Percentiles rank a stretch among this genome's conserved stretches.
Evolutionary conservation across 2,797 vertebrate species (phyloP).

Genomic region (Apodemus agrarius): DNA sequence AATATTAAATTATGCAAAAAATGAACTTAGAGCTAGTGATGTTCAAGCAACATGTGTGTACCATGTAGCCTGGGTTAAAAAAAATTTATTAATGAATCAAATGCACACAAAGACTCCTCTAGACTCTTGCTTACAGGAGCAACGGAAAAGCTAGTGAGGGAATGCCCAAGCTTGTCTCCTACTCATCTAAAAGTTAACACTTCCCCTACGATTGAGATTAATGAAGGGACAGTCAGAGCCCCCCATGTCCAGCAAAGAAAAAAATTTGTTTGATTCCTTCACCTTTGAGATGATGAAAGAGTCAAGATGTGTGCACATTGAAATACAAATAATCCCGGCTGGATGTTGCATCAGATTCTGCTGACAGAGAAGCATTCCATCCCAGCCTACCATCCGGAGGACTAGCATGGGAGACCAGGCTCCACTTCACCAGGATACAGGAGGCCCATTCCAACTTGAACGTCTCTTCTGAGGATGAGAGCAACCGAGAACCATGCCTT

Average conservation of each 20-base stretch:
- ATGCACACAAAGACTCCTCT: conserved; percentile 12
- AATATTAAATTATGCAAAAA: conserved; percentile 66
- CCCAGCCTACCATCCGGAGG: conserved; percentile 67
- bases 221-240: conserved; percentile 34
- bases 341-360: conserved; percentile 79
- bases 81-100: conserved; percentile 51
- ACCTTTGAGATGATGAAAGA: conserved; percentile 76
- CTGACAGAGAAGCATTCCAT: conserved; percentile 86
- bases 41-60: conserved; percentile 27
- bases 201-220: background rate
- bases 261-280: conserved; percentile 56
- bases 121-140: background rate
- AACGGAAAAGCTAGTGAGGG: background rate
- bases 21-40: conserved; percentile 33
- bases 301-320: conserved; percentile 73
- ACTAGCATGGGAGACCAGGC: conserved; percentile 66
- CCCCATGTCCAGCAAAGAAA: conserved; percentile 48
- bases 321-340: conserved; percentile 81
- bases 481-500: conserved; percentile 60
- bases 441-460: conserved; percentile 40
- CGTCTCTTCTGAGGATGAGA: conserved; percentile 59
- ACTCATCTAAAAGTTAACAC: conserved; percentile 73
- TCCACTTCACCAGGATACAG: conserved; percentile 74
- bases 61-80: background rate
- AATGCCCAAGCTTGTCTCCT: conserved; percentile 33